These are phyloP conservation scores for Amphiprion clarkii DNA, from an alignment of 2,797 vertebrate genomes.

Conservation along the genomic window DNA sequence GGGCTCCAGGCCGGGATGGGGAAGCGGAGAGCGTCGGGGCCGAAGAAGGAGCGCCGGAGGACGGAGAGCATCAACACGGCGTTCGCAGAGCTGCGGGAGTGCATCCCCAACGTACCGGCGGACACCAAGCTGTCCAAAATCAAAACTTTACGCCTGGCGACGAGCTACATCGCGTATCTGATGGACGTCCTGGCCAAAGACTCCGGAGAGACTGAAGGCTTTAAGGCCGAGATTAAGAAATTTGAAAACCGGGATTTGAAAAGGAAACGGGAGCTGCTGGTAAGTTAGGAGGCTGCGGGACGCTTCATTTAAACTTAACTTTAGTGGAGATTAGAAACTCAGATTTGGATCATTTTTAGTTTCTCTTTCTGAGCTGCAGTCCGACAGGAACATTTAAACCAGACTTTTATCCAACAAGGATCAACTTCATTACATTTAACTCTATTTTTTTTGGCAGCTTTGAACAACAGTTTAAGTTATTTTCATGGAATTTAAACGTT, in stretches of 20 bases:
- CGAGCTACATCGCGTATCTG: constrained; percentile 93
- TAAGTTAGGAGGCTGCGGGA: constrained; percentile 71
- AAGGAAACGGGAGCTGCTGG: constrained; percentile 91
- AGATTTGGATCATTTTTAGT: too few relatives aligned
- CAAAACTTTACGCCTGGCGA: constrained; percentile 91
- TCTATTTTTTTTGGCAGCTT: too few relatives aligned
- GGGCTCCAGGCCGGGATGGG: constrained; percentile 86
- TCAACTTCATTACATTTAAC: too few relatives aligned
- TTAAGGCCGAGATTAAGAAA: constrained; percentile 96
- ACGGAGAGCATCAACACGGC: constrained; percentile 96
- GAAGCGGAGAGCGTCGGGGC: constrained; percentile 87
- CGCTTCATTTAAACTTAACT: too few relatives aligned
- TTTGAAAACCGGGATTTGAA: constrained; percentile 90
- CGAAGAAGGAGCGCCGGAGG: constrained; percentile 93
- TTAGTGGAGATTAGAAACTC: too few relatives aligned
- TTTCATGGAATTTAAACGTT: too few relatives aligned
- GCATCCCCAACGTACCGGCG: constrained; percentile 92
- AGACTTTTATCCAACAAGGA: too few relatives aligned
- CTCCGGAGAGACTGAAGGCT: constrained; percentile 91
- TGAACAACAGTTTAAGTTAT: too few relatives aligned
- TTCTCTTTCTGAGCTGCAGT: too few relatives aligned
- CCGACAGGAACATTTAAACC: too few relatives aligned
- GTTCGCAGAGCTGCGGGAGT: constrained; percentile 91
- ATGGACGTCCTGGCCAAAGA: constrained; percentile 96
- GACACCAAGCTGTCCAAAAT: constrained; percentile 95